Evolutionary conservation across 2,888 invertebrate species (phyloP).

Genomic region (Tetheella fluctuosa): DNA sequence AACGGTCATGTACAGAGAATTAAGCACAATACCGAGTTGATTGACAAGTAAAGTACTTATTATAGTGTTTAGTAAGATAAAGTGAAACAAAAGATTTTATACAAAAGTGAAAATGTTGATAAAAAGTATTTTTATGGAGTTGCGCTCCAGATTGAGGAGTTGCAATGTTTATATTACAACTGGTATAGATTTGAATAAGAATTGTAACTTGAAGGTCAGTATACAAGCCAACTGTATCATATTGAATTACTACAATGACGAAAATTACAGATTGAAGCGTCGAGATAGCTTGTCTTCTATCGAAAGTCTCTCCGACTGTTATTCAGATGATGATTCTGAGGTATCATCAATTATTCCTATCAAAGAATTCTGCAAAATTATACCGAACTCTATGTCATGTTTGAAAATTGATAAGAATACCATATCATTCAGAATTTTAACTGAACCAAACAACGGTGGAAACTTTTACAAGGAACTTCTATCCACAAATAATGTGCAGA

Average conservation of each 20-base stretch:
- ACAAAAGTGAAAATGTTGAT: constrained; percentile 68
- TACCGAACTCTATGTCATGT: constrained; percentile 81
- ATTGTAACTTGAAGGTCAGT: constrained; percentile 75
- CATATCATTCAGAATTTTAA: constrained; percentile 77
- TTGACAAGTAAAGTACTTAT: constrained; percentile 58
- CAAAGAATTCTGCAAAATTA: constrained; percentile 70
- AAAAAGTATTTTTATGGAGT: constrained; percentile 83
- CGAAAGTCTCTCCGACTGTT: constrained; percentile 76
- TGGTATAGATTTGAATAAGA: constrained; percentile 67
- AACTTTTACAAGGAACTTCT: constrained; percentile 77
- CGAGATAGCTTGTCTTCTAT: constrained; percentile 76
- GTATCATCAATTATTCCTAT: constrained; percentile 65
- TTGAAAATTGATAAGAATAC: constrained; percentile 75
- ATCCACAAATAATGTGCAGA: constrained; percentile 42
- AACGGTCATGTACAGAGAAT: constrained; percentile 80
- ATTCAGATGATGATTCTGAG: constrained; percentile 69
- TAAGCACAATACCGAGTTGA: constrained; percentile 57
- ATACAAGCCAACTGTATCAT: constrained; percentile 76
- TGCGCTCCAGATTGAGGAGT: constrained; percentile 84
- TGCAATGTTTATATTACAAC: constrained; percentile 85
- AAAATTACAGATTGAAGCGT: constrained; percentile 44
- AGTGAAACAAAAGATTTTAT: constrained; percentile 28
- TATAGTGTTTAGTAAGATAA: constrained; percentile 35
- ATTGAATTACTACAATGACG: constrained; percentile 69
- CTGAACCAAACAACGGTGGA: constrained; percentile 74